Conservation (phyloP, 1,140 invertebrate genomes). For the Galleria mellonella region DNA sequence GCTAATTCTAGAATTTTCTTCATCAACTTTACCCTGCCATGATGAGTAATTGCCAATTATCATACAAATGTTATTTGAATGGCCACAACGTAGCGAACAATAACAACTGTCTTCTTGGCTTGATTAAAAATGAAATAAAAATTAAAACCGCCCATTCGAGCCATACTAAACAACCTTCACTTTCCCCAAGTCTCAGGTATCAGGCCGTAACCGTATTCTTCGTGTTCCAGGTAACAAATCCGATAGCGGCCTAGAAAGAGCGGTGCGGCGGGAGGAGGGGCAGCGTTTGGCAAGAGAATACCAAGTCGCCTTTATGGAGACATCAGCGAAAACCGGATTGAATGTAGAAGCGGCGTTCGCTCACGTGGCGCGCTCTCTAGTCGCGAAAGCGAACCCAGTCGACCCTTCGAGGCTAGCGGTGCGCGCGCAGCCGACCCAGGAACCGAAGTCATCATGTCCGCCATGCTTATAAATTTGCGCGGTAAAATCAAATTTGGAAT, state of each 20-base stretch:
- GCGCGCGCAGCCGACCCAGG: constrained; percentile 56
- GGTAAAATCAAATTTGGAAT: constrained; percentile 1
- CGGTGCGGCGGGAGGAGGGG: constrained; percentile 86
- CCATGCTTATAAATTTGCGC: constrained; percentile 46
- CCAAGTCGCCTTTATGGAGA: constrained; percentile 91
- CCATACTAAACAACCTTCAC: no score
- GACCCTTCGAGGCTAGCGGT: constrained; percentile 55
- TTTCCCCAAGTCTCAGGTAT: no score
- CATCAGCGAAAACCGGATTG: constrained; percentile 89
- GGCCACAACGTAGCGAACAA: no score
- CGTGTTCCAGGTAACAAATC: constrained; percentile 85
- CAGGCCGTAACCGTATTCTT: background rate
- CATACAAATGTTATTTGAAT: no score
- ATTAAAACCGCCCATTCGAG: no score
- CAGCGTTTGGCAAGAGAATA: constrained; percentile 87
- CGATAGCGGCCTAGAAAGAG: constrained; percentile 82
- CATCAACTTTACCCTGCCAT: no score
- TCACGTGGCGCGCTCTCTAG: constrained; percentile 81
- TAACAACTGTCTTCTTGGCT: no score
- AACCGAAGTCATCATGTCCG: constrained; percentile 58
- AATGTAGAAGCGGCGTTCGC: constrained; percentile 89
- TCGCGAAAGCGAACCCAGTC: constrained; percentile 58
- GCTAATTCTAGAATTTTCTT: no score
- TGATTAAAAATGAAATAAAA: no score
- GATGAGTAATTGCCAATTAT: no score